phyloP scores from a whole-genome alignment of 2,113 vertebrate species.

The Ploceus nigricollis region DNA sequence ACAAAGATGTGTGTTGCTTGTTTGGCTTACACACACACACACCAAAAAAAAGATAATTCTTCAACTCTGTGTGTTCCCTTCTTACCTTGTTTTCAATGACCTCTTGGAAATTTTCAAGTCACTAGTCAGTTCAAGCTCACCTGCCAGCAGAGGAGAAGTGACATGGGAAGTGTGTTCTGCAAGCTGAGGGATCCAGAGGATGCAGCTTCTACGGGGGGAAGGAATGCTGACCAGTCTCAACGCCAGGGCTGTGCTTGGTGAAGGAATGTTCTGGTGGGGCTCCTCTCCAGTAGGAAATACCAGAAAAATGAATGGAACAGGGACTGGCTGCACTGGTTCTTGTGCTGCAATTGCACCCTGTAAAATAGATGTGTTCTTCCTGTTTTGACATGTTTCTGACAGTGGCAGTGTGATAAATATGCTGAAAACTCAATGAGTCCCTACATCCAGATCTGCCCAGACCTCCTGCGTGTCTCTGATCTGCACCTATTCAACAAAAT shows the following conservation, averaged over 20 bases:
- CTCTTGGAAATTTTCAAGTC: neutral
- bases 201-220: too few species aligned
- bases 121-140: neutral
- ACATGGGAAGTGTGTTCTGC: neutral
- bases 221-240: neutral
- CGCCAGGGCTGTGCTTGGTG: neutral
- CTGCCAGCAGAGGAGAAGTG: neutral
- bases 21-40: neutral
- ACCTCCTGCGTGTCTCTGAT: neutral
- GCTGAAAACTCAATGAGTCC: neutral
- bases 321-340: neutral
- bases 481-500: neutral
- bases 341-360: neutral
- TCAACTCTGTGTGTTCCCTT: neutral
- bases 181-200: neutral
- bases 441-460: rapidly evolving
- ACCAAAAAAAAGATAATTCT: neutral
- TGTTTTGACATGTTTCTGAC: neutral
- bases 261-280: neutral
- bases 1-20: neutral
- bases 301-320: neutral
- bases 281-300: neutral
- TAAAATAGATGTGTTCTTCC: neutral
- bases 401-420: neutral
- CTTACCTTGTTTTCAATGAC: neutral